Base-by-base conservation (phyloP, 2,888 invertebrate genomes). In the Poecilus cupreus region DNA sequence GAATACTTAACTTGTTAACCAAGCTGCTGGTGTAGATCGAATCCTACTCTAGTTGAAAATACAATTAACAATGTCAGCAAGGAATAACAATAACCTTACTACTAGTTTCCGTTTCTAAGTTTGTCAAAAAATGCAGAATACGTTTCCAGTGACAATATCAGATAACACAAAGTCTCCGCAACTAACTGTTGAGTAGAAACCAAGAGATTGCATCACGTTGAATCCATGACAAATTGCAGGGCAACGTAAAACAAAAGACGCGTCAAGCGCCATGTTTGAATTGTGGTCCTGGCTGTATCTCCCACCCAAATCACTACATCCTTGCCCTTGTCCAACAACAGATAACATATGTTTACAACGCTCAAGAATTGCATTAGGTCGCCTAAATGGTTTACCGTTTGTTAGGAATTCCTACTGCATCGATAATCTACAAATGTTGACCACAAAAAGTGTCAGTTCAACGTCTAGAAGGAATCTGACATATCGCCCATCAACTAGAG, bases 191-290 rank as follows among this genome's bases (percentile, higher is more conserved):
- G 72, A 72, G 64, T 72, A 46, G 72, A 72, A 72, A 46, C 13
- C n/a, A 22, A 3, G 10, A 72, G 72, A 72, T 72, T 22, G 82
- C 82, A 83, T 83, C 83, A 80, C 57, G 18, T 18, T 37, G 11
- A 16, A 8, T 20, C 43, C 3, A 81, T 84, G 83, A 84, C 84
- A 84, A 84, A 84, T 84, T 84, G 84, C 84, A 82, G 82, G 75
- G 77, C 82, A 37, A 43, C 74, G 81, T 79, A 80, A 83, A 79
- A 82, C 82, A 83, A 83, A 82, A 76, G 81, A 78, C 80, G 75
- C 78, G 76, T 83, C 82, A 81, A 51, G 46, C 43, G 82, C 64
- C 54, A 75, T 60, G 72, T 81, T 75, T 82, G 74, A 81, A 70
- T 83, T 80, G 78, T 82, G 81, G 77, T 74, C 76, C 70, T 76